Conservation (phyloP, 2,797 vertebrate genomes). For the Scolopax rusticola region DNA sequence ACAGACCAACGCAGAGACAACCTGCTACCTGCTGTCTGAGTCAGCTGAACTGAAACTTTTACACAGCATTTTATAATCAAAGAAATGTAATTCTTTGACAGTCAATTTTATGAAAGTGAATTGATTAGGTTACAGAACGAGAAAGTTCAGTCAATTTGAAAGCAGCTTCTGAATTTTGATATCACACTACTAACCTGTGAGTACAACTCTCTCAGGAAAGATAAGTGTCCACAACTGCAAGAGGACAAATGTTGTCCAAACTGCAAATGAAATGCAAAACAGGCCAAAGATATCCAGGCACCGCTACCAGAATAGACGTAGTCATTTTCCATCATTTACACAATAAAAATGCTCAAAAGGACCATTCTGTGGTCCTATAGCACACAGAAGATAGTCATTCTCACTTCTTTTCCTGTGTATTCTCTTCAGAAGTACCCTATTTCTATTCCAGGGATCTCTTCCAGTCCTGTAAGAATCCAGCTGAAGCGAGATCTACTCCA, state of each 20-base stretch:
- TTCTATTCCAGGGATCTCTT: neutral
- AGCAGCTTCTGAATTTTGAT: neutral
- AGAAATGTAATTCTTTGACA: neutral
- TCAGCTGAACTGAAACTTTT: neutral
- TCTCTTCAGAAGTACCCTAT: neutral
- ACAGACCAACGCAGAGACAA: neutral
- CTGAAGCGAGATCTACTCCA: neutral
- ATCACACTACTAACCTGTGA: neutral
- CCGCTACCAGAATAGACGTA: neutral
- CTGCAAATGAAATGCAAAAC: neutral
- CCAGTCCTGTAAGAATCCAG: neutral
- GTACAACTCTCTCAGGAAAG: neutral
- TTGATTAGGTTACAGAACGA: neutral
- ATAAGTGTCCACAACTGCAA: neutral
- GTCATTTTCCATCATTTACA: neutral
- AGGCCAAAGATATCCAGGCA: neutral
- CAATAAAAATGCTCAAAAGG: neutral
- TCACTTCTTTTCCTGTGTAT: neutral
- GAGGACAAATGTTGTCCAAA: neutral
- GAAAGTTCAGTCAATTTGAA: neutral
- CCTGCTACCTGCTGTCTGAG: neutral
- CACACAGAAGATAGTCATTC: neutral
- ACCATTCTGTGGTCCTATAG: neutral
- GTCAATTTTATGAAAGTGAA: neutral
- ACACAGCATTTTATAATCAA: neutral